phyloP scores from a whole-genome alignment of 1,140 invertebrate genomes.

The Dermatophagoides farinae region DNA sequence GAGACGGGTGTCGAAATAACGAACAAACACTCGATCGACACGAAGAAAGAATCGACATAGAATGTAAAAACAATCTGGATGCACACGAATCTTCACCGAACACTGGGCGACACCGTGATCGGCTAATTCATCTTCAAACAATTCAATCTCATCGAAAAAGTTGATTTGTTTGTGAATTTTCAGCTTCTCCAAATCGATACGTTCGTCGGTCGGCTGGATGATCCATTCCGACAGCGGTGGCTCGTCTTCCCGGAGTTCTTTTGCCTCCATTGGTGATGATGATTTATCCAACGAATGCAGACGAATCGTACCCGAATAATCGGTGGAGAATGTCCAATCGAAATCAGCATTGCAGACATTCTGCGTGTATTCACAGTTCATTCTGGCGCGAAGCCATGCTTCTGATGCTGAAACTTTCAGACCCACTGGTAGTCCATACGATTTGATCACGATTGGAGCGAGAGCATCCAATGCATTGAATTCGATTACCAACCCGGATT shows the following conservation, averaged over 20 bases:
- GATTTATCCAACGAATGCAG: not conserved
- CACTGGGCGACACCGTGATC: conserved; percentile 83
- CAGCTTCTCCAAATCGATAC: conserved; percentile 72
- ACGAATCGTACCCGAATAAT: conserved; percentile 47
- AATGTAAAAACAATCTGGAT: conserved; percentile 81
- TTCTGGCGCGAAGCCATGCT: conserved; percentile 51
- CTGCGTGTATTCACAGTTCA: conserved; percentile 30
- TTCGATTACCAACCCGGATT: conserved; percentile 43
- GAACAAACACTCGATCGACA: conserved; percentile 73
- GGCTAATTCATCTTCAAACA: conserved; percentile 96
- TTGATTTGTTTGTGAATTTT: conserved; percentile 74
- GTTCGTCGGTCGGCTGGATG: conserved; percentile 36
- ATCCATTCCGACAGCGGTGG: conserved; percentile 22
- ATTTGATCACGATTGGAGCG: conserved; percentile 37
- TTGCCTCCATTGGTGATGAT: not conserved
- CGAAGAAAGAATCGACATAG: conserved; percentile 73
- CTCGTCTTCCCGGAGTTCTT: not conserved
- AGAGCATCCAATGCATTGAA: conserved; percentile 83
- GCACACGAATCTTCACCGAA: conserved; percentile 84
- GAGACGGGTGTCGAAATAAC: conserved; percentile 74
- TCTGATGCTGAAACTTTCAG: conserved; percentile 57
- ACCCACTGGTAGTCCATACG: conserved; percentile 26
- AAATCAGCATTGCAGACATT: conserved; percentile 44
- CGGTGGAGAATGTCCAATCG: conserved; percentile 95
- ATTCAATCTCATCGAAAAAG: conserved; percentile 76